A percentile compares a stretch with the other conserved stretches of the same genome.
These are phyloP conservation scores for Telmatochromis sp. DNA, from an alignment of 2,113 vertebrate species.

Conservation along the genomic window DNA sequence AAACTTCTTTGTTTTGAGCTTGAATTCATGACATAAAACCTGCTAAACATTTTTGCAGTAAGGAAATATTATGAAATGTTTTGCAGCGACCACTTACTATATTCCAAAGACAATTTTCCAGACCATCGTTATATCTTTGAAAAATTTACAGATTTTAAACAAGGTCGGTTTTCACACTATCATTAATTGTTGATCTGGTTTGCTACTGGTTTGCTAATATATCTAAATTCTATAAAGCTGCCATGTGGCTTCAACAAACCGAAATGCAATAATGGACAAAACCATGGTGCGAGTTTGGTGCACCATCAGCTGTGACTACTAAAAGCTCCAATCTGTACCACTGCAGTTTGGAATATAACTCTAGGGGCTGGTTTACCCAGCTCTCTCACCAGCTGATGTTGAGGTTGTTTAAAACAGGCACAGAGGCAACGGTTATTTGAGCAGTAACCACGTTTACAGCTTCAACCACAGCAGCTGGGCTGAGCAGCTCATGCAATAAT, in stretches of 20 bases:
- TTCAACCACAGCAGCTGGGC: neutral
- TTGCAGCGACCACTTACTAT: neutral
- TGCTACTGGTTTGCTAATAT: neutral
- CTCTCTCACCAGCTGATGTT: neutral
- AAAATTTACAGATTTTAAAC: neutral
- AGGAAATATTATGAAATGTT: neutral
- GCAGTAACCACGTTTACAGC: neutral
- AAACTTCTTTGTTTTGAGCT: neutral
- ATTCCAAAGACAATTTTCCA: neutral
- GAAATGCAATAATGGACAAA: neutral
- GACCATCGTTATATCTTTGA: neutral
- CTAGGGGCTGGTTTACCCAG: neutral
- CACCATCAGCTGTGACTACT: neutral
- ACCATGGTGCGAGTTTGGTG: neutral
- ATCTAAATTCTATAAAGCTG: neutral
- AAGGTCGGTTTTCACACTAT: rapidly evolving
- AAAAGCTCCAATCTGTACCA: neutral
- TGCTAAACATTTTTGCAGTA: neutral
- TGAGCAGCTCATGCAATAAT: neutral
- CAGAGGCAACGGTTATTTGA: neutral
- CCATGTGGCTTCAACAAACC: neutral
- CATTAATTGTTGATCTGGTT: neutral
- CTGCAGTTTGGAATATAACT: neutral
- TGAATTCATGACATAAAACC: neutral
- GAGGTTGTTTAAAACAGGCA: neutral